These are phyloP conservation scores for Lasioglossum calceatum DNA, from an alignment of 2,888 invertebrate genomes.

Conservation along the genomic window DNA sequence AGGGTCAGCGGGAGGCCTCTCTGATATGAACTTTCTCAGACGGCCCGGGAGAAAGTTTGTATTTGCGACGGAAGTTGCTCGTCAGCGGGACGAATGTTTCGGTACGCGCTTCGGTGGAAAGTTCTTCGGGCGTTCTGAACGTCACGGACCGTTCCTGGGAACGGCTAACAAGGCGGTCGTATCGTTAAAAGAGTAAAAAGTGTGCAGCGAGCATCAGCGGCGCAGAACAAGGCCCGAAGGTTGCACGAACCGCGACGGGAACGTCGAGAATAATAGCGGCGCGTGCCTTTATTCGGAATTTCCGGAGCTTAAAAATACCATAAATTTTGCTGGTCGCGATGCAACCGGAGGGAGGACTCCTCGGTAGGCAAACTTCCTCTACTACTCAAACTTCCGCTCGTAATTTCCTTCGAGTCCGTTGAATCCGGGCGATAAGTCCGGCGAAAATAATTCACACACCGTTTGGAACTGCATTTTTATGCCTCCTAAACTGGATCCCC, in stretches of 20 bases:
- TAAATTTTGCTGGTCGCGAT: not conserved
- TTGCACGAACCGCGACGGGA: not conserved
- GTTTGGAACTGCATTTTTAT: not conserved
- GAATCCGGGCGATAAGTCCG: conserved; percentile 18
- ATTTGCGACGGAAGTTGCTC: conserved; percentile 2
- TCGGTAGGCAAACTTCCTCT: conserved; percentile 6
- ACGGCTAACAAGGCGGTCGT: not conserved
- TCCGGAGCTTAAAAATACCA: conserved; percentile 4
- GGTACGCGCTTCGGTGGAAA: not conserved
- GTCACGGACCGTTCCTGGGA: not conserved
- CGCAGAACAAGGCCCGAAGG: not conserved
- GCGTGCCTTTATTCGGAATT: not conserved
- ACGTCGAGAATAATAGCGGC: not conserved
- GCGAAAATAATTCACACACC: conserved; percentile 18
- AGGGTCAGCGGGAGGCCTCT: not conserved
- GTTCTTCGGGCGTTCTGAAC: not conserved
- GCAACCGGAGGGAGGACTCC: not conserved
- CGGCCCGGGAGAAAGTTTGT: not conserved
- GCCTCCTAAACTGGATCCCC: not conserved
- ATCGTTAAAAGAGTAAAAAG: not conserved
- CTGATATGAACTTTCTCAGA: conserved; percentile 2
- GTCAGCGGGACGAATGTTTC: conserved; percentile 3
- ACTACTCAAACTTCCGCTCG: not conserved
- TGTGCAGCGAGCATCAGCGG: not conserved
- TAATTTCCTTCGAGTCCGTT: conserved; percentile 35